A percentile compares a stretch with the other conserved stretches of the same genome.
Conservation (phyloP, 2,113 vertebrate genomes). For the Corythornis cristatus region DNA sequence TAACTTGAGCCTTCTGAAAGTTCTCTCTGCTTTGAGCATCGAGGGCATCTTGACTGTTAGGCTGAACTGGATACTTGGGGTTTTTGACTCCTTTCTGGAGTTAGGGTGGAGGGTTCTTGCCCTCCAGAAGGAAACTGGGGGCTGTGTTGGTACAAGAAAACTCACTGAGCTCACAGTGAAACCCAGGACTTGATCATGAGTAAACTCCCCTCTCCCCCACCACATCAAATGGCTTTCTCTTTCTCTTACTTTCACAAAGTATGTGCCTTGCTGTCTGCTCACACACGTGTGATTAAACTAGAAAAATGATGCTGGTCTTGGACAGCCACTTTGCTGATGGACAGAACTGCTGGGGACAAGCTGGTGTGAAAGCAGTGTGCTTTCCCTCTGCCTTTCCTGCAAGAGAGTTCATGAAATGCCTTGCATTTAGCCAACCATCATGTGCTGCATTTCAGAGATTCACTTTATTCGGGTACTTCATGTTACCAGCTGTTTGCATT, state of each 20-base stretch:
- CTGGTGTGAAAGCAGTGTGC: background rate
- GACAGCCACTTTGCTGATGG: background rate
- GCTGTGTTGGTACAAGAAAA: background rate
- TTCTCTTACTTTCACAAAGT: too few relatives aligned
- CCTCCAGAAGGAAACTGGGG: background rate
- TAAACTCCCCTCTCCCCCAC: background rate
- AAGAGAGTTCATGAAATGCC: background rate
- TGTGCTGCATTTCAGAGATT: background rate
- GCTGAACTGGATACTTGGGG: background rate
- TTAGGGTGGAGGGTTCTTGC: background rate
- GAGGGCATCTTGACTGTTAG: background rate
- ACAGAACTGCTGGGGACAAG: background rate
- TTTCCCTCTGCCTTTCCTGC: background rate
- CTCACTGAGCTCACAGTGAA: background rate
- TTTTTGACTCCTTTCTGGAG: background rate
- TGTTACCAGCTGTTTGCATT: background rate
- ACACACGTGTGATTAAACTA: background rate
- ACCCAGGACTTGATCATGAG: background rate
- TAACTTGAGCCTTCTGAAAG: background rate
- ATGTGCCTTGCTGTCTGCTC: background rate
- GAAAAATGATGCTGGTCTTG: accelerated
- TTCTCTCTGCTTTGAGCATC: background rate
- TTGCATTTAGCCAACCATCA: background rate
- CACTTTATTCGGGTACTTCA: background rate
- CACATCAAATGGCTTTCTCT: background rate